Conservation (phyloP, 2,113 vertebrate species). For the Oxyura jamaicensis region DNA sequence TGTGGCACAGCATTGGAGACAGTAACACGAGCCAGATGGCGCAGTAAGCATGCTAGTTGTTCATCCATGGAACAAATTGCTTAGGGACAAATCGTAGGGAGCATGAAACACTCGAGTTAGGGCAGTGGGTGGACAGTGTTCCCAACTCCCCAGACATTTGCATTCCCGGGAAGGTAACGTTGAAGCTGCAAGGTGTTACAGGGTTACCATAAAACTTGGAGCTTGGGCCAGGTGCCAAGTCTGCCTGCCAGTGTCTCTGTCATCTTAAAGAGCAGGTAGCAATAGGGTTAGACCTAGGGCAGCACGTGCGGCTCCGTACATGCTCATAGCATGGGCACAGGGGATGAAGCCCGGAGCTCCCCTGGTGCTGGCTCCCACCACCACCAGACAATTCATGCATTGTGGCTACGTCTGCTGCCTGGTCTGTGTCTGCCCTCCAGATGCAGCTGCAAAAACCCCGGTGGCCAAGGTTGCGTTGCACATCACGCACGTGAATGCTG, state of each 20-base stretch:
- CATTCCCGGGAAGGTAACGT: neutral
- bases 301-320: neutral
- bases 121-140: neutral
- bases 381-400: neutral
- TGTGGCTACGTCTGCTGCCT: neutral
- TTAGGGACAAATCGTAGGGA: neutral
- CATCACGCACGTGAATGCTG: neutral
- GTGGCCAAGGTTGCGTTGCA: neutral
- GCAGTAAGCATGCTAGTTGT: neutral
- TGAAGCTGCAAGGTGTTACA: neutral
- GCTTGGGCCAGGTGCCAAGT: neutral
- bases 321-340: neutral
- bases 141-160: neutral
- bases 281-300: neutral
- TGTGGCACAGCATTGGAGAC: fast-evolving
- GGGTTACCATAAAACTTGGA: neutral
- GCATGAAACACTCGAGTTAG: neutral
- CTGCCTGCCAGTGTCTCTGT: neutral
- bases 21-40: neutral
- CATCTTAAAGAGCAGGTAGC: neutral
- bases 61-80: neutral
- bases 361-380: neutral
- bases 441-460: fast-evolving
- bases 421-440: neutral
- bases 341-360: neutral